Conservation (phyloP, 2,797 vertebrate species). For the Chaetophractus vellerosus region DNA sequence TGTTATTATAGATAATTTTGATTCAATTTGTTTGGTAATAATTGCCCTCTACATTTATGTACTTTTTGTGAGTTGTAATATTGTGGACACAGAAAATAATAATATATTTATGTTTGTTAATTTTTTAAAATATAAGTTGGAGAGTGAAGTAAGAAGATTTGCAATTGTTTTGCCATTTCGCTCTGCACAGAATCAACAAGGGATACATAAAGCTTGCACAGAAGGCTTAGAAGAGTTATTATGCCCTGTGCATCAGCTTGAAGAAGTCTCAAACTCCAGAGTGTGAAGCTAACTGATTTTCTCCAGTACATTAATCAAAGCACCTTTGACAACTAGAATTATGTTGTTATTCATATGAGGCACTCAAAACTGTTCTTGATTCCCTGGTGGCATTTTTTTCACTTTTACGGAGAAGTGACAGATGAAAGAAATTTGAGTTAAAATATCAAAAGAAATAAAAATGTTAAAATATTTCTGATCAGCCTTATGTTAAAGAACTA, state of each 20-base stretch:
- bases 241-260: conserved; percentile 30
- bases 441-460: conserved; percentile 74
- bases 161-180: background rate
- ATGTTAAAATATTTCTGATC: conserved; percentile 28
- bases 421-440: conserved; percentile 37
- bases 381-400: conserved; percentile 74
- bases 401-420: conserved; percentile 25
- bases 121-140: background rate
- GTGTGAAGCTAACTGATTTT: conserved; percentile 79
- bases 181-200: conserved; percentile 29
- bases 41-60: accelerated
- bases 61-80: background rate
- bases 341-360: conserved; percentile 71
- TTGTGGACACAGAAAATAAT: background rate
- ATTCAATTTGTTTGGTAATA: background rate
- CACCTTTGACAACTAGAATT: conserved; percentile 70
- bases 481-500: background rate
- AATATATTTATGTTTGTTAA: background rate
- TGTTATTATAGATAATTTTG: background rate
- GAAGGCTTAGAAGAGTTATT: conserved; percentile 42
- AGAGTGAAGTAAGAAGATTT: background rate
- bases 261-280: conserved; percentile 55
- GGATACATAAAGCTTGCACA: conserved; percentile 56
- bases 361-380: conserved; percentile 52
- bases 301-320: conserved; percentile 81